Conservation (phyloP, 2,888 invertebrate species). For the Mythimna lalbum region DNA sequence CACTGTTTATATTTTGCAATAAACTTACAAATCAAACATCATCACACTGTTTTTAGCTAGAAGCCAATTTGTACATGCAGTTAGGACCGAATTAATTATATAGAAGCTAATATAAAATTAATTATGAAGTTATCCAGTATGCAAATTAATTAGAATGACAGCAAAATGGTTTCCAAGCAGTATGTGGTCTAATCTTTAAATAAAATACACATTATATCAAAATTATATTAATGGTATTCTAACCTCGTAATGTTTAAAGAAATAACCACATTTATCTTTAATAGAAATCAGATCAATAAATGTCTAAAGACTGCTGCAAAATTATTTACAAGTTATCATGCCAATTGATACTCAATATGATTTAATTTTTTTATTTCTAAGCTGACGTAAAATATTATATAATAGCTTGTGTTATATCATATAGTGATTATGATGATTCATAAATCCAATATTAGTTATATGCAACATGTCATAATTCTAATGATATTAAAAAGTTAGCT, state of each 20-base stretch:
- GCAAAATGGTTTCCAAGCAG: slow-evolving; percentile 13
- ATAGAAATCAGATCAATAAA: slow-evolving; percentile 20
- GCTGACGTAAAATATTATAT: slow-evolving; percentile 16
- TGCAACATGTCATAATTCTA: slow-evolving; percentile 31
- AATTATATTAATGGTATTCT: neutral
- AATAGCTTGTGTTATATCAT: slow-evolving; percentile 11
- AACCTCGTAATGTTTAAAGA: slow-evolving; percentile 24
- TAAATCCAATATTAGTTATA: slow-evolving; percentile 28
- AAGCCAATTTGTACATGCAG: slow-evolving; percentile 71
- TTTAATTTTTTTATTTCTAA: slow-evolving; percentile 22
- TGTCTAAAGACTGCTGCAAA: slow-evolving; percentile 12
- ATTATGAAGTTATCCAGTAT: slow-evolving; percentile 14
- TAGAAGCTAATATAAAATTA: slow-evolving; percentile 43
- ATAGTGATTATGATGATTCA: slow-evolving; percentile 14
- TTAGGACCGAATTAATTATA: slow-evolving; percentile 55
- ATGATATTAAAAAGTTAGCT: slow-evolving; percentile 18
- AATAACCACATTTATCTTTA: slow-evolving; percentile 20
- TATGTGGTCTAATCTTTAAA: slow-evolving; percentile 43
- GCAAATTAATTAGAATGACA: slow-evolving; percentile 22
- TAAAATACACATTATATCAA: neutral
- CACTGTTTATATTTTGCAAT: slow-evolving; percentile 21
- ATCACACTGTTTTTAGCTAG: slow-evolving; percentile 66
- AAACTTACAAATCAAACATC: slow-evolving; percentile 33
- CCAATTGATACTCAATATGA: slow-evolving; percentile 28
- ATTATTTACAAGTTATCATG: slow-evolving; percentile 48